phyloP scores from a whole-genome alignment of 92 coral and sea anemone genomes.

The Diadumene lineata region DNA sequence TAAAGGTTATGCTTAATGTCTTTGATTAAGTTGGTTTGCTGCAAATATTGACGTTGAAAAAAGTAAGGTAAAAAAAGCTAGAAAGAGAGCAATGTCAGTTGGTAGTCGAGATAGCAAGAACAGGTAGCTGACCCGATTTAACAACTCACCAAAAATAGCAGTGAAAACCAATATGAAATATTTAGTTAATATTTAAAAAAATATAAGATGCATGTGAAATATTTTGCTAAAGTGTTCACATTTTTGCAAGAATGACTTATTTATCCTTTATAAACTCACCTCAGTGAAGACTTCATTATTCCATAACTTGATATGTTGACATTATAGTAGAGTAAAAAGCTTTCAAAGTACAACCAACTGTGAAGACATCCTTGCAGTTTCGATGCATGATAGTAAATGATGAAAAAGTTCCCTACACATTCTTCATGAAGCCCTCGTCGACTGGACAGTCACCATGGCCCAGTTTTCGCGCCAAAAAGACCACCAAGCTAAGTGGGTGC shows the following conservation, averaged over 20 bases:
- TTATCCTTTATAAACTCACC: constrained; percentile 16
- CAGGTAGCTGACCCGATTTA: no score
- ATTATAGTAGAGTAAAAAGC: neutral
- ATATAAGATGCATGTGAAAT: neutral
- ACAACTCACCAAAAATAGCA: no score
- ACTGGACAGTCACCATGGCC: constrained; percentile 41
- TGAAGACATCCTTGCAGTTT: neutral
- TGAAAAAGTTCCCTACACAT: constrained; percentile 20
- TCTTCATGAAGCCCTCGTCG: constrained; percentile 33
- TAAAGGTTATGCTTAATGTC: neutral
- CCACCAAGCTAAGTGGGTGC: constrained; percentile 29
- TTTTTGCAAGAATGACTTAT: neutral
- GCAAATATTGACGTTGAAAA: neutral
- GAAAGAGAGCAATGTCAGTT: no score
- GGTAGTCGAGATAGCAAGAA: no score
- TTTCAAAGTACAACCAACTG: neutral
- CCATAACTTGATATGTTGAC: neutral
- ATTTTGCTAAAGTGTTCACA: neutral
- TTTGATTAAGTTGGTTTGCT: neutral
- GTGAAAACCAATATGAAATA: no score
- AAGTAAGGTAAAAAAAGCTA: neutral
- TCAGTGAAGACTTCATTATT: neutral
- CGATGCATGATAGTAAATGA: constrained; percentile 15
- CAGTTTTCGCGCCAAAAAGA: constrained; percentile 39
- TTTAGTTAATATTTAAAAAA: no score